Conservation (phyloP, 2,797 vertebrate species). For the Pseudocheirus occidentalis region DNA sequence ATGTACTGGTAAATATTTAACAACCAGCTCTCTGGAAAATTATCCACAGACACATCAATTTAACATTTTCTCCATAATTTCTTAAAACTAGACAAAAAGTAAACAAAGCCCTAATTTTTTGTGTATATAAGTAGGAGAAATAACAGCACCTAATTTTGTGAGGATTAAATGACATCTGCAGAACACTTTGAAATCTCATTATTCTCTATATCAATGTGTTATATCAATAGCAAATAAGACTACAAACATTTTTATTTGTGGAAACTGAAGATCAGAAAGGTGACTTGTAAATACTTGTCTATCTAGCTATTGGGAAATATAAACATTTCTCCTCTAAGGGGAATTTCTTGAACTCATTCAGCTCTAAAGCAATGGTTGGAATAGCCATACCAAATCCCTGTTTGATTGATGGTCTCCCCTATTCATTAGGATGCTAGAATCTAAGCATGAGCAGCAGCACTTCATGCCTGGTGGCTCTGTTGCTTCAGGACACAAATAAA, state of each 20-base stretch:
- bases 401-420: neutral
- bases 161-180: too few species aligned
- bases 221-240: neutral
- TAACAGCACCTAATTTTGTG: too few species aligned
- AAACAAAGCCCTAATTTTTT: too few species aligned
- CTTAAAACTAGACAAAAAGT: too few species aligned
- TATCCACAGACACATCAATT: too few species aligned
- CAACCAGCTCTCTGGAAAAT: too few species aligned
- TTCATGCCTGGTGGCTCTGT: neutral
- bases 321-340: neutral
- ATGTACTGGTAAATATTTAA: too few species aligned
- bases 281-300: neutral
- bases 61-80: too few species aligned
- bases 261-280: neutral
- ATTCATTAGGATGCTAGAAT: neutral
- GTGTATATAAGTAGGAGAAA: too few species aligned
- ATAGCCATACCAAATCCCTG: neutral
- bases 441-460: neutral
- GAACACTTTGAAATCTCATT: neutral
- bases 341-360: neutral
- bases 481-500: neutral
- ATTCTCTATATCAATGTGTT: neutral
- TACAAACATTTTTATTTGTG: neutral
- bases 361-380: neutral
- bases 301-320: neutral